Conservation (phyloP, 2,888 invertebrate species). For the Odontomyia ornata region DNA sequence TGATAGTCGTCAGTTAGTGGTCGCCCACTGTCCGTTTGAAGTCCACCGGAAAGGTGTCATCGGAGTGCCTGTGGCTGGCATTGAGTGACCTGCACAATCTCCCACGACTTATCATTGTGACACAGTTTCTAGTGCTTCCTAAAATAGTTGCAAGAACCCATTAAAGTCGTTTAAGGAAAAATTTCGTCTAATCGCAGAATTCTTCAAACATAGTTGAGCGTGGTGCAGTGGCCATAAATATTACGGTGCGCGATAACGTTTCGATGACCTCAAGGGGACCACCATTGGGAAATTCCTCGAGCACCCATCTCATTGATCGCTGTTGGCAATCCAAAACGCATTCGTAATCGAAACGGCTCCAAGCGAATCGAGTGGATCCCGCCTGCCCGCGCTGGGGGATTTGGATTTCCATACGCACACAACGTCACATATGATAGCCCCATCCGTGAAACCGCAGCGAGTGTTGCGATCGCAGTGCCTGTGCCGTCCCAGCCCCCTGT, state of each 20-base stretch:
- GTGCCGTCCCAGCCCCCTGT: neutral
- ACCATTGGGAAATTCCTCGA: neutral
- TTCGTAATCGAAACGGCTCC: neutral
- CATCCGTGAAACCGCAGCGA: constrained; percentile 12
- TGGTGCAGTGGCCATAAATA: constrained; percentile 8
- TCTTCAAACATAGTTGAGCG: neutral
- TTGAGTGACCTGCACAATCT: neutral
- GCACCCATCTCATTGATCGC: neutral
- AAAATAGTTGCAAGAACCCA: too few relatives aligned
- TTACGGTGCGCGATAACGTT: neutral
- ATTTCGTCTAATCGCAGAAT: too few relatives aligned
- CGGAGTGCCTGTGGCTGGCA: neutral
- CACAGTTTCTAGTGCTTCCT: neutral
- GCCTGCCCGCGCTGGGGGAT: neutral
- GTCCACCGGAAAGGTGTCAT: neutral
- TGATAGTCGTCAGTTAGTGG: neutral
- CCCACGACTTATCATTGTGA: neutral
- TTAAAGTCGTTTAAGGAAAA: too few relatives aligned
- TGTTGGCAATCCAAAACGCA: neutral
- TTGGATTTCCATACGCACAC: neutral
- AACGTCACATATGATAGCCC: constrained; percentile 26
- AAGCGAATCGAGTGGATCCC: neutral
- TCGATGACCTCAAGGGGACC: neutral
- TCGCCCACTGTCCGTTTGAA: constrained; percentile 5
- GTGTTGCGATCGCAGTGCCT: constrained; percentile 26